Evolutionary conservation across 2,113 vertebrate species (phyloP), one percentile per base, ranked within the genome.

Genomic region (Sapayoa aenigma): DNA sequence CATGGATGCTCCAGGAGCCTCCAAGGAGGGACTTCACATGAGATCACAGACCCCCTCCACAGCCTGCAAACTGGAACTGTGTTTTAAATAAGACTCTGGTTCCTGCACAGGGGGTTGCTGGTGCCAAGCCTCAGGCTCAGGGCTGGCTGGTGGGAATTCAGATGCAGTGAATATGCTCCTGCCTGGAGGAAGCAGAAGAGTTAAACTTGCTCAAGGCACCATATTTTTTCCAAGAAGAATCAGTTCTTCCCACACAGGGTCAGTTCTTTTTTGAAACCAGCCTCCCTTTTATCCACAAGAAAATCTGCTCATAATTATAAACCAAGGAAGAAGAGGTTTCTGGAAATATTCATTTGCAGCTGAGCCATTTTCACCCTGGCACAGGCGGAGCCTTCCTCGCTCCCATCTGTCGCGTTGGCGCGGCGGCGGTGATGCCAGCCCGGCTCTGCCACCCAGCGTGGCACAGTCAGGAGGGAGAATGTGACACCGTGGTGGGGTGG

Each of bases 251-350:
- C 96, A 96, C 96, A 96, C 88, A 60, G 94, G 96, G 96, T 96
- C 95, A 96, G 74, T 95, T 95, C 93, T 95, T 97, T 97, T 93
- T 92, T 83, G 80, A 96, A 96, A 96, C 58, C 94, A 97, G 77
- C 92, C 92, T 97, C 92, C 14, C 86, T 96, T 96, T 97, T 95
- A 96, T 95, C 95, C 96, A 90, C 90, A 87, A 96, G 84, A 92
- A 97, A 96, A 96, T 97, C 95, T 97, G 96, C 96, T 97, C 91
- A 25, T 96, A 95, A 97, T 96, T 97, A 96, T 53, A 96, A 96
- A 87, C 69, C 77, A 66, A 90, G 86, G 86, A 97, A 96, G 90
- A 77, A 89, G 94, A 93, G 95, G 89, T 87, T 96, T 96, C 96
- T 96, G 95, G 96, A 95, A 97, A 97, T 95, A 96, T 96, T 95